phyloP scores from a whole-genome alignment of 2,888 invertebrate species.

The Chirona hameri region DNA sequence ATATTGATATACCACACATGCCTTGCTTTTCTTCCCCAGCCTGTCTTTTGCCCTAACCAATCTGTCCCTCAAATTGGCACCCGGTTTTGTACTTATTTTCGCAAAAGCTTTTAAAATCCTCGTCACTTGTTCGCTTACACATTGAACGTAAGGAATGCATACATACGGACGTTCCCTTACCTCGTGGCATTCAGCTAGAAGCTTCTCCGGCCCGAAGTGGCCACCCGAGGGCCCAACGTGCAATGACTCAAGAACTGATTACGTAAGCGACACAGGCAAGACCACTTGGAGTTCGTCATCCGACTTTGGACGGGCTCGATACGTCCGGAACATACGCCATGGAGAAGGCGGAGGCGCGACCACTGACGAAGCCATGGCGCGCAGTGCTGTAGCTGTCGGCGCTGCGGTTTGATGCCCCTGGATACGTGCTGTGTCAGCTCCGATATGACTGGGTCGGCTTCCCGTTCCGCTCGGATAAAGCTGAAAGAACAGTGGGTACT shows the following conservation, averaged over 20 bases:
- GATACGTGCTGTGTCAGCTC: background rate
- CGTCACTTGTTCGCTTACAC: no score
- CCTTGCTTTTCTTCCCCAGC: no score
- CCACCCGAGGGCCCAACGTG: background rate
- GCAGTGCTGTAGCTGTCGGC: background rate
- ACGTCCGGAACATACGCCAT: background rate
- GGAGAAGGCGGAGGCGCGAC: background rate
- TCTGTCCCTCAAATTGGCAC: no score
- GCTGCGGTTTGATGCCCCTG: background rate
- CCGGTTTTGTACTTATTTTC: no score
- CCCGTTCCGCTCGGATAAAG: background rate
- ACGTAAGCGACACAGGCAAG: background rate
- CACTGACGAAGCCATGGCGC: background rate
- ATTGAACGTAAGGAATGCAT: no score
- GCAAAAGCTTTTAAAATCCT: no score
- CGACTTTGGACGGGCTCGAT: background rate
- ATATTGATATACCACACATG: no score
- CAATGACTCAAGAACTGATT: background rate
- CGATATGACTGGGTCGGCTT: background rate
- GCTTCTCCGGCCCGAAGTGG: background rate
- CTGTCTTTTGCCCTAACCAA: no score
- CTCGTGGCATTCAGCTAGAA: background rate
- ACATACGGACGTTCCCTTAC: no score
- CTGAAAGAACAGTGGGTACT: background rate
- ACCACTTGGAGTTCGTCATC: background rate